These are phyloP conservation scores for Zeus faber DNA, from an alignment of 2,113 vertebrate species.

Conservation along the genomic window DNA sequence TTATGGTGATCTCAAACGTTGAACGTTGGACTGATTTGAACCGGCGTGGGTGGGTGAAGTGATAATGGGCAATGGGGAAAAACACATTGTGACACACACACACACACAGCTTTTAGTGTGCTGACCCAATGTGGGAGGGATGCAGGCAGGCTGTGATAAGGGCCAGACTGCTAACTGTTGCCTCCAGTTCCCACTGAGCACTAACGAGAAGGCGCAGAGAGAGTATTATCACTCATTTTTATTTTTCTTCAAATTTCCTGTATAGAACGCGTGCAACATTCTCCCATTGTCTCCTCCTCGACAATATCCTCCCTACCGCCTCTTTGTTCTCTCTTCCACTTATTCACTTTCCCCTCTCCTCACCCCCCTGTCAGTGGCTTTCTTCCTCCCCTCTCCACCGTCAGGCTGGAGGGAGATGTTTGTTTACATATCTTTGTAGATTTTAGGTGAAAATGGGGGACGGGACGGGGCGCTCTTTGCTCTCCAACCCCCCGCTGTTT, in stretches of 20 bases:
- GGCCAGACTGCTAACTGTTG: constrained; percentile 50
- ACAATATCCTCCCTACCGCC: constrained; percentile 28
- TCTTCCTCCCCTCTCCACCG: not conserved
- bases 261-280: constrained; percentile 35
- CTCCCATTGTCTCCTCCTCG: constrained; percentile 4
- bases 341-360: constrained; percentile 24
- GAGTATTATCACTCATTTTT: constrained; percentile 39
- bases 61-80: constrained; percentile 53
- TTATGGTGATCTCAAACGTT: constrained; percentile 42
- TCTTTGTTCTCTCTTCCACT: constrained; percentile 8
- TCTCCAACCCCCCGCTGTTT: too few species aligned
- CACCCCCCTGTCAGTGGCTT: too few species aligned
- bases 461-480: constrained; percentile 12
- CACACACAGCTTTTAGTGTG: constrained; percentile 28
- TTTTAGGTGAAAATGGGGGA: constrained; percentile 45
- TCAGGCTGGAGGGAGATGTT: constrained; percentile 31
- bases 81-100: constrained; percentile 29
- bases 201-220: constrained; percentile 52
- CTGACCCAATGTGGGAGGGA: constrained; percentile 67
- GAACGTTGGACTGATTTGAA: constrained; percentile 47
- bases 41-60: constrained; percentile 59
- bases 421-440: constrained; percentile 39
- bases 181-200: constrained; percentile 49
- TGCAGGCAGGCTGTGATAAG: constrained; percentile 52
- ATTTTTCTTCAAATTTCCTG: constrained; percentile 45